phyloP scores from a whole-genome alignment of 2,888 invertebrate species.

The Pilophorus perplexus region DNA sequence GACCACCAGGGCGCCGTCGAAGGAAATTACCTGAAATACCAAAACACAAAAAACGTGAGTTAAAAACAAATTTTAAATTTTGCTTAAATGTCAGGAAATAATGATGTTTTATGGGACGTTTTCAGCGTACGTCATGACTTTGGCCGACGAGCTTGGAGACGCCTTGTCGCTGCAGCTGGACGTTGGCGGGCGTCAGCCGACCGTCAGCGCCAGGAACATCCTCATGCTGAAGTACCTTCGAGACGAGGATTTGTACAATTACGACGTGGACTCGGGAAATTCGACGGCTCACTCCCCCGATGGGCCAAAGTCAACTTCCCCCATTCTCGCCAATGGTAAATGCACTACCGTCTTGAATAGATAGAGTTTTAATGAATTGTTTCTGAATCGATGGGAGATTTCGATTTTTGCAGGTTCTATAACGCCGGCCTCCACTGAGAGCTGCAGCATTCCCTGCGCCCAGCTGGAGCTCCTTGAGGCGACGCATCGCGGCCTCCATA shows the following conservation, averaged over 20 bases:
- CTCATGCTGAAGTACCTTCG: conserved; percentile 70
- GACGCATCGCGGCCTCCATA: conserved; percentile 92
- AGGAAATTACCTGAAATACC: conserved; percentile 87
- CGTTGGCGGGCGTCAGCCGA: conserved; percentile 35
- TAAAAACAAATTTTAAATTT: not conserved
- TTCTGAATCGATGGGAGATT: not conserved
- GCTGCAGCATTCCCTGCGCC: conserved; percentile 66
- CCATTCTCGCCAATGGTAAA: conserved; percentile 55
- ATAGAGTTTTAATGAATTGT: too few relatives aligned
- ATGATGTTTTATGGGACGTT: too few relatives aligned
- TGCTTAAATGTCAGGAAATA: not conserved
- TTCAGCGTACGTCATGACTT: conserved; percentile 56
- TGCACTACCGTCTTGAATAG: too few relatives aligned
- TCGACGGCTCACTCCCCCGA: conserved; percentile 90
- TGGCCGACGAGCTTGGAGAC: conserved; percentile 49
- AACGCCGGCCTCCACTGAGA: conserved; percentile 47
- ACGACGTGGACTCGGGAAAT: conserved; percentile 83
- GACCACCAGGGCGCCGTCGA: conserved; percentile 59
- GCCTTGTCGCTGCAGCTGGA: conserved; percentile 50
- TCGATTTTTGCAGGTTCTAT: conserved; percentile 44
- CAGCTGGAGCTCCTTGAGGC: conserved; percentile 85
- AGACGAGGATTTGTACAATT: conserved; percentile 73
- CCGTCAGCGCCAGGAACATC: conserved; percentile 55
- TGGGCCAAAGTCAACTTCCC: conserved; percentile 82
- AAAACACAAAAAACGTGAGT: conserved; percentile 80